Base-by-base conservation (phyloP, 2,113 vertebrate genomes). In the Zosterops pallidus region DNA sequence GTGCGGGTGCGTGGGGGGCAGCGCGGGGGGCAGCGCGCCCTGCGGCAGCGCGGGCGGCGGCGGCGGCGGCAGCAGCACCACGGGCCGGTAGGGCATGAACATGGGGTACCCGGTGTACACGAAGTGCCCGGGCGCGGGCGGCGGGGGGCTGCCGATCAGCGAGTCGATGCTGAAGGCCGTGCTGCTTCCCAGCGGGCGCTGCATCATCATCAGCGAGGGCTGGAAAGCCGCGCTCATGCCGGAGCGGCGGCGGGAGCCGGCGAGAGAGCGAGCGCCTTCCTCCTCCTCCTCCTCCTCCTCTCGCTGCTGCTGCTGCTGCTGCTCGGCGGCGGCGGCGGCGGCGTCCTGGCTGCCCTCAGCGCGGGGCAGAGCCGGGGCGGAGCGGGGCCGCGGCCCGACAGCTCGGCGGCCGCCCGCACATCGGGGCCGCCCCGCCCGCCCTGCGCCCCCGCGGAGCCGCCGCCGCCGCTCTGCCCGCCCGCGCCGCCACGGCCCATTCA, bases 61-160 rank as follows among this genome's bases (percentile, higher is more conserved):
- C 12, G 98, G 98, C 5, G 98, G 99, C 37, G 99, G 99, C 59
- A 98, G 99, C 26, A 99, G 98, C 80, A 99, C 98, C 96, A 99
- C 98, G 39, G 99, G 99, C 67, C 99, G 97, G 97, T 99, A 99
- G 52, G 99, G 99, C 99, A 99, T 99, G 96, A 99, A 99, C 99
- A 99, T 99, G 75, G 99, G 99, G 96, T 99, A 99, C 65, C 99
- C 99, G 55, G 99, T 98, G 97, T 71, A 71, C 49, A 71, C 68
- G 68, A 71, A 53, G 49, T 53, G 68, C 49, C 68, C 49, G 49
- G 68, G 68, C 28, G 68, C 49, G 37, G 68, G 68, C 49, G 68
- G 68, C 28, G 68, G 68, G 68, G 68, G 68, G 49, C 68, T 71
- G 49, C 68, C 68, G 68, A 71, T 71, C 49, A 71, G 49, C 28